Conservation (phyloP, 2,888 invertebrate species). For the Beris chalybata region DNA sequence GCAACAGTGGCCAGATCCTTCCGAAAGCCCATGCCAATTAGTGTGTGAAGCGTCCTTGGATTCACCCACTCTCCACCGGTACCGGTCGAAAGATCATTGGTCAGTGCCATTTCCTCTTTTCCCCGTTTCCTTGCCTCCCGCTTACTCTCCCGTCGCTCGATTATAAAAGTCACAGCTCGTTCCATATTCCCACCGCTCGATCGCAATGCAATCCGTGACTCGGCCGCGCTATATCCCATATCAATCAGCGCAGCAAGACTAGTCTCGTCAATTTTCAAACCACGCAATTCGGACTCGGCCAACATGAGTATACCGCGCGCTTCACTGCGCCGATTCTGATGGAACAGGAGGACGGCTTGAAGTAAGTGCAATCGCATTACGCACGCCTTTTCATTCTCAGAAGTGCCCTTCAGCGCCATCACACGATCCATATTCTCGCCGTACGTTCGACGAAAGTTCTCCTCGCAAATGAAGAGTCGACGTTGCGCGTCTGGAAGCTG, state of each 20-base stretch:
- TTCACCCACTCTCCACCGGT: constrained; percentile 48
- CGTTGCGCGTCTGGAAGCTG: constrained; percentile 74
- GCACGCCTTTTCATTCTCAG: constrained; percentile 69
- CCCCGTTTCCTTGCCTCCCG: constrained; percentile 58
- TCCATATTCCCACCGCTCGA: constrained; percentile 63
- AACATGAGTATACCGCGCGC: constrained; percentile 63
- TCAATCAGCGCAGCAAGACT: constrained; percentile 60
- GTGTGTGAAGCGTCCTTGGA: constrained; percentile 55
- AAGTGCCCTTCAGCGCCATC: constrained; percentile 62
- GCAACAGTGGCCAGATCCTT: constrained; percentile 63
- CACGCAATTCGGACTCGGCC: constrained; percentile 67
- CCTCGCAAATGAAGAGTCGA: constrained; percentile 68
- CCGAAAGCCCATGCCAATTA: constrained; percentile 71
- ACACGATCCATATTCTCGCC: constrained; percentile 67
- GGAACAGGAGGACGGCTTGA: constrained; percentile 78
- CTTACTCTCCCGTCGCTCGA: constrained; percentile 60
- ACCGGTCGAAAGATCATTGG: constrained; percentile 43
- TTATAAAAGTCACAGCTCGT: constrained; percentile 67
- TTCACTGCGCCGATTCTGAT: constrained; percentile 69
- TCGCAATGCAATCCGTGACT: constrained; percentile 72
- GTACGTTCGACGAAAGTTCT: constrained; percentile 66
- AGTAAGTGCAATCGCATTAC: constrained; percentile 77
- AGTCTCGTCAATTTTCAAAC: constrained; percentile 63
- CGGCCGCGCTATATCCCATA: constrained; percentile 67
- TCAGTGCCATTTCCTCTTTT: constrained; percentile 56